Evolutionary conservation across 2,113 vertebrate species (phyloP).

Genomic region (Tragelaphus strepsiceros): DNA sequence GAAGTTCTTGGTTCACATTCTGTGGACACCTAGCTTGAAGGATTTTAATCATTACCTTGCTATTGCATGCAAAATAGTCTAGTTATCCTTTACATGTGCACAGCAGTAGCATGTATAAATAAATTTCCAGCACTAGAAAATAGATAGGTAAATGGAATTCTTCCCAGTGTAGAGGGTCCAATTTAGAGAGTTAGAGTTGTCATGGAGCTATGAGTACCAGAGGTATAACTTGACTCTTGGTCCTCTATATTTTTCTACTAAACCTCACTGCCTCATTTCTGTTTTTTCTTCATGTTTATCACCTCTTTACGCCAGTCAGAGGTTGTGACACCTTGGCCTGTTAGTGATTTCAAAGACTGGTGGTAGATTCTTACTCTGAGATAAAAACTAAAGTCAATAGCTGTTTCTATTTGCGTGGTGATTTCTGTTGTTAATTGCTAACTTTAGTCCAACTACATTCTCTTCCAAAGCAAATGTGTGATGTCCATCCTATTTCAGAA

Average conservation of each 20-base stretch:
- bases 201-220: not conserved
- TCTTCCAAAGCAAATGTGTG: not conserved
- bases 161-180: not conserved
- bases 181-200: not conserved
- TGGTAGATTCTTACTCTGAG: not conserved
- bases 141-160: not conserved
- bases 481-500: not conserved
- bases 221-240: not conserved
- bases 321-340: not conserved
- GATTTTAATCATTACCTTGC: not conserved
- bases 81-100: not conserved
- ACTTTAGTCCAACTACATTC: not conserved
- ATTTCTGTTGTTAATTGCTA: not conserved
- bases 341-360: not conserved
- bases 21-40: not conserved
- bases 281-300: not conserved
- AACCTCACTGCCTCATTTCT: not conserved
- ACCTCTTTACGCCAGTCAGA: not conserved
- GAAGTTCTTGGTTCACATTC: not conserved
- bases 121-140: not conserved
- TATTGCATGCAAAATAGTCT: not conserved
- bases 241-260: not conserved
- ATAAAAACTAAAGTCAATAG: not conserved
- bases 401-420: not conserved
- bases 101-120: not conserved